Base-by-base conservation (phyloP, 2,113 vertebrate genomes). In the Petroica traversi region DNA sequence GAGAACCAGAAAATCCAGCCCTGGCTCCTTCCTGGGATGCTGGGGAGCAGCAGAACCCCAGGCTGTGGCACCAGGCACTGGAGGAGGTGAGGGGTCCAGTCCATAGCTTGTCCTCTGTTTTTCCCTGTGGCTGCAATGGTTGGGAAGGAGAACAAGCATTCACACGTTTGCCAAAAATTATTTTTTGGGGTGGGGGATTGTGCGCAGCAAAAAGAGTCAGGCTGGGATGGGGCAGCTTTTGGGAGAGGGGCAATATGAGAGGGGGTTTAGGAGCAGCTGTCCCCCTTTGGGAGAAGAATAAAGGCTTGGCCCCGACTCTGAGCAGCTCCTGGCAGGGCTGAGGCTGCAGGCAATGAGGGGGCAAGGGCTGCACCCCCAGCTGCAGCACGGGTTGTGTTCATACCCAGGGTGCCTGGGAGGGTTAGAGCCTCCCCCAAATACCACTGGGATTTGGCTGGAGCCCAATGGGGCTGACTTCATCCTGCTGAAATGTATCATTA, bases 1-100 rank as follows among this genome's bases (percentile, higher is more conserved):
- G 58, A 89, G 58, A 97, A 61, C 95, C 78, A 83, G 95, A 96
- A 97, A 90, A 80, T 95, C 96, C 90, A 93, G 92, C 85, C 71
- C 41, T 6, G 18, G n/a, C 12, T 95, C 31, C 66, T 18, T 76
- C 29, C 33, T 92, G 41, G 36, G 69, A 46, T 1, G 12, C 48
- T 48, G 77, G 83, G 71, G 59, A 96, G 89, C 0, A 2, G 18
- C 75, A 2, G 24, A 93, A 82, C n/a, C 71, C 82, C 79, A 58
- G 45, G 45, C 78, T 59, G 77, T 0, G 0, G 46, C 9, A 6
- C 29, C 5, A 13, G 45, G 66, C 0, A 0, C 31, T 73, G 57
- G 24, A 48, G 58, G 14, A 63, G 36, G 43, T 0, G 12, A 80
- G 57, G 9, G 38, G 63, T 63, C 45, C 29, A 26, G 31, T 51